These are phyloP conservation scores for Microcebus lehilahytsara DNA, from an alignment of 2,113 vertebrate species.

Conservation along the genomic window DNA sequence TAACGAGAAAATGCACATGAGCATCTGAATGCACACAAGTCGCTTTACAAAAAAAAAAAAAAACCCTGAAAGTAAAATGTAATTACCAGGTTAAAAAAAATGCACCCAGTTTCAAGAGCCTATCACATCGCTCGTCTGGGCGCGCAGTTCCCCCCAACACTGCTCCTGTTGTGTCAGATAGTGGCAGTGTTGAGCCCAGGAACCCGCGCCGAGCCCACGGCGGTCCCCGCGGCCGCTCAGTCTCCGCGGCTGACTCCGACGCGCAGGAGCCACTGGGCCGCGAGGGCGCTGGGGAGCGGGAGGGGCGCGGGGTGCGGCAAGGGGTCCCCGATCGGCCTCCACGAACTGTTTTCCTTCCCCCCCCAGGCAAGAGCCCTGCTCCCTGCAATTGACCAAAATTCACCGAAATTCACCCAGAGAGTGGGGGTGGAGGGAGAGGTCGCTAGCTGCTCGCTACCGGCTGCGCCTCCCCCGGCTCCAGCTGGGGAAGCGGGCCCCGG, in stretches of 20 bases:
- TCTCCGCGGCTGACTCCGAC: conserved; percentile 66
- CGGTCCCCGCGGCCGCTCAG: conserved; percentile 76
- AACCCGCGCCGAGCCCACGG: conserved; percentile 74
- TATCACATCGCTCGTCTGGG: conserved; percentile 38
- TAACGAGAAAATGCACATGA: conserved; percentile 42
- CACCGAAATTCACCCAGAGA: neutral
- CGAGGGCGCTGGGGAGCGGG: conserved; percentile 54
- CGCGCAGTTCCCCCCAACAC: conserved; percentile 67
- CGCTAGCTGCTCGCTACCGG: neutral
- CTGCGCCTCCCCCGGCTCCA: neutral
- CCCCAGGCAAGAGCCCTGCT: neutral
- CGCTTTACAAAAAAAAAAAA: neutral
- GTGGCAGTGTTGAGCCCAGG: conserved; percentile 86
- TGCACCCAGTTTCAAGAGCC: conserved; percentile 50
- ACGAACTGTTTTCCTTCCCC: conserved; percentile 54
- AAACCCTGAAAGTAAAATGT: conserved; percentile 68
- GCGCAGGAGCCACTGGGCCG: conserved; percentile 56
- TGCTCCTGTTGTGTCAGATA: conserved; percentile 85
- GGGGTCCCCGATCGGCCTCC: conserved; percentile 43
- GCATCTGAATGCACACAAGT: conserved; percentile 45
- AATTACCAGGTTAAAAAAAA: conserved; percentile 69
- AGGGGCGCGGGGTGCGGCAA: conserved; percentile 19
- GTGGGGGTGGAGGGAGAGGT: conserved; percentile 41
- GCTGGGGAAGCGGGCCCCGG: conserved; percentile 39
- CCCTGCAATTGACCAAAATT: conserved; percentile 40